Evolutionary conservation across 92 coral and sea anemone species (phyloP).

Genomic region (Zoanthus solanderi): DNA sequence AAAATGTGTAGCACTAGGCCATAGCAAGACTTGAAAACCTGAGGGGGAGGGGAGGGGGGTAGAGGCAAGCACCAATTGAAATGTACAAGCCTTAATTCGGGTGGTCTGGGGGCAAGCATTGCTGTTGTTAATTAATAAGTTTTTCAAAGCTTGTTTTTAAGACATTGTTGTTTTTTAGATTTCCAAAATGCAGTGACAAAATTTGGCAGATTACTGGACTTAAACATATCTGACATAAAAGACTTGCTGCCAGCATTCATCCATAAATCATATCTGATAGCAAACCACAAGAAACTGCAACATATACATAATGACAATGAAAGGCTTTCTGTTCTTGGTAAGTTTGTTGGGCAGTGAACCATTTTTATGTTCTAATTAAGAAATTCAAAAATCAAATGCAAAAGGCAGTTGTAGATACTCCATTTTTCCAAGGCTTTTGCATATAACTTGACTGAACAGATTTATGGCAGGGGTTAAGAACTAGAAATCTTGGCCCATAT

Average conservation of each 20-base stretch:
- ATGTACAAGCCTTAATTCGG: no score
- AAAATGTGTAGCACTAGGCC: no score
- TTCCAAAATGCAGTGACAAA: constrained; percentile 55
- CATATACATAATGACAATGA: constrained; percentile 67
- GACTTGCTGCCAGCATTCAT: constrained; percentile 65
- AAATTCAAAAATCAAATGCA: neutral
- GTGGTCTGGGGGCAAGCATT: no score
- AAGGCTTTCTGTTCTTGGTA: constrained; percentile 86
- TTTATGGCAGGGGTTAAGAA: no score
- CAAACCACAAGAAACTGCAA: constrained; percentile 57
- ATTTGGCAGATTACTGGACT: constrained; percentile 45
- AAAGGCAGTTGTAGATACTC: neutral
- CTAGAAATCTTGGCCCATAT: no score
- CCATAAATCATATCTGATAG: constrained; percentile 77
- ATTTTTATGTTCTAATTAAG: neutral
- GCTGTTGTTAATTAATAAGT: neutral
- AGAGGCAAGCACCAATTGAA: no score
- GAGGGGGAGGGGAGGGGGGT: no score
- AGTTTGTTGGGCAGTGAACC: neutral
- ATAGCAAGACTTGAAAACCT: no score
- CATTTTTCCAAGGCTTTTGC: no score
- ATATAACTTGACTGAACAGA: no score
- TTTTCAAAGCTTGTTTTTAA: neutral
- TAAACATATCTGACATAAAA: constrained; percentile 56
- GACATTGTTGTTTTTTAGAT: constrained; percentile 41